Evolutionary conservation across 2,113 vertebrate species (phyloP).

Genomic region (Oxyura jamaicensis): DNA sequence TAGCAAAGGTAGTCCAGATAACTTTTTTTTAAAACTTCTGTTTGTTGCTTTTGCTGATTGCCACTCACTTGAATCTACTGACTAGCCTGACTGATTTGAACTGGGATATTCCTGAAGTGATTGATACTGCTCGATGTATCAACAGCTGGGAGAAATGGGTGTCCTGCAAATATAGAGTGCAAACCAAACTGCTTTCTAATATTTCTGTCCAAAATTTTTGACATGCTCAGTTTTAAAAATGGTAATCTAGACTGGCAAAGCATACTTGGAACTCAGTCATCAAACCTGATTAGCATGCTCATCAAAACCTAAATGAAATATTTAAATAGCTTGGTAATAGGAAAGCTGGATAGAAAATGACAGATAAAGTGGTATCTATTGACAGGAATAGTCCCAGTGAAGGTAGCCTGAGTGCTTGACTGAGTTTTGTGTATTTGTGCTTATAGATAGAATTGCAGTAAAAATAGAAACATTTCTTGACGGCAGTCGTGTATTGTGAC

Average conservation of each 20-base stretch:
- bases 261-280: rapidly evolving
- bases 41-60: not conserved
- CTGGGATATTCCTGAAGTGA: not conserved
- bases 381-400: not conserved
- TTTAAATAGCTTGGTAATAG: not conserved
- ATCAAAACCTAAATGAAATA: not conserved
- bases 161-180: not conserved
- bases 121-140: not conserved
- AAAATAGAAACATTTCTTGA: conserved; percentile 28
- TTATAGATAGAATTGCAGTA: not conserved
- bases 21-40: not conserved
- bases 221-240: not conserved
- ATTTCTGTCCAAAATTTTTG: not conserved
- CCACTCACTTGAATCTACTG: not conserved
- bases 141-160: not conserved
- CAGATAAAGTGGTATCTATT: not conserved
- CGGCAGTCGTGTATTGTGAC: not conserved
- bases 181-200: not conserved
- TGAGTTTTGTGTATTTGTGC: conserved; percentile 3
- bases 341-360: not conserved
- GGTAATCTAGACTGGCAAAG: not conserved
- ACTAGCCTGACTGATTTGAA: not conserved
- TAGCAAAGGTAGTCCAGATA: not conserved
- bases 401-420: not conserved
- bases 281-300: not conserved